A percentile compares a stretch with the other conserved stretches of the same genome.
These are phyloP conservation scores for Ridgeia piscesae DNA, from an alignment of 1,140 invertebrate species.

Conservation along the genomic window DNA sequence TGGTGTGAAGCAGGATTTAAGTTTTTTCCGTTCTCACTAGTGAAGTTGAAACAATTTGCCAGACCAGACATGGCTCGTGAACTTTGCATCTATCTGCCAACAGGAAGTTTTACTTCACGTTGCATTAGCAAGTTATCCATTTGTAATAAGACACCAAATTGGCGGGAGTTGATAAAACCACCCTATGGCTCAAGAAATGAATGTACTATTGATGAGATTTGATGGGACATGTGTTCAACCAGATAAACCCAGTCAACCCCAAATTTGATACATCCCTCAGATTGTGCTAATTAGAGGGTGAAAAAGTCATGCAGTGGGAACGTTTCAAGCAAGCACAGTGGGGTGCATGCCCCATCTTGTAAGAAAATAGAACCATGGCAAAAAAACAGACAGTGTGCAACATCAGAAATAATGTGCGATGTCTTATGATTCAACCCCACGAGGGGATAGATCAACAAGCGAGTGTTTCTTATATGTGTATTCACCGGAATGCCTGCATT, in stretches of 20 bases:
- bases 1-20: neutral
- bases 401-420: neutral
- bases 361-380: neutral
- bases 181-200: neutral
- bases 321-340: neutral
- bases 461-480: conserved; percentile 1
- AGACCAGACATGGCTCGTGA: neutral
- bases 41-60: neutral
- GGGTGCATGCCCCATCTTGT: neutral
- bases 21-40: neutral
- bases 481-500: neutral
- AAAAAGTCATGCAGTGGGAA: neutral
- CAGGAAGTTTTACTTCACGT: neutral
- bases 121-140: neutral
- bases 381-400: conserved; percentile 5
- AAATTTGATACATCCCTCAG: neutral
- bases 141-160: neutral
- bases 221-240: neutral
- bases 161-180: neutral
- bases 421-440: conserved; percentile 4
- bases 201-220: conserved; percentile 6
- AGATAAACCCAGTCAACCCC: neutral
- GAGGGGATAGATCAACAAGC: neutral
- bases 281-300: neutral
- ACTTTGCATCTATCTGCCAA: neutral